Evolutionary conservation across 2,888 invertebrate genomes (phyloP), one percentile per base, ranked within the genome.

Genomic region (Microctonus hyperodae): DNA sequence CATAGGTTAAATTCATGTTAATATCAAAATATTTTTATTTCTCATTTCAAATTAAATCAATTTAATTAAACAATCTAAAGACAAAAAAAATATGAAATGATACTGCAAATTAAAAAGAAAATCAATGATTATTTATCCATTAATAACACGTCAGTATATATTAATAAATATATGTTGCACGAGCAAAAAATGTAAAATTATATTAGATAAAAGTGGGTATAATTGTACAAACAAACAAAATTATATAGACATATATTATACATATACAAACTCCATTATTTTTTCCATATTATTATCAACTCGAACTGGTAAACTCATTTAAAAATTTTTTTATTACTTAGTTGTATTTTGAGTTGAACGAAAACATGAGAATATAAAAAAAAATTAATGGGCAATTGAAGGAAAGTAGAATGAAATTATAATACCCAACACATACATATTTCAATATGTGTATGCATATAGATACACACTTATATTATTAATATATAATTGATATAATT

Each of bases 131-230:
- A 25, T 3, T 51, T 4, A 25, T 23, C 4, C 13, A 25, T 23
- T 23, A 23, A 13, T 28, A 25, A 51, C 11, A 51, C 51, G 22
- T 23, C 11, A n/a, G 51, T 51, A 51, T 2, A n/a, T n/a, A n/a
- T n/a, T n/a, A n/a, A n/a, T n/a, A n/a, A n/a, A n/a, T n/a, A n/a
- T n/a, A 50, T 22, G 48, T 20, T 23, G 44, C 20, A 44, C 20
- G 64, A 69, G 65, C 65, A 28, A 22, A 63, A 65, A 57, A 65
- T 65, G 65, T 63, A 60, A 64, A 64, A 35, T 50, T 48, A 64
- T 33, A 40, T 53, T 40, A 22, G 10, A 37, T 63, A 63, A 16
- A 40, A 44, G 6, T 44, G 44, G 9, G 16, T n/a, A n/a, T 55
- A 40, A 51, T 25, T 51, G 58, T 65, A 65, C 40, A 65, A 59